Conservation (phyloP, 2,888 invertebrate species). For the Shargacucullia verbasci region DNA sequence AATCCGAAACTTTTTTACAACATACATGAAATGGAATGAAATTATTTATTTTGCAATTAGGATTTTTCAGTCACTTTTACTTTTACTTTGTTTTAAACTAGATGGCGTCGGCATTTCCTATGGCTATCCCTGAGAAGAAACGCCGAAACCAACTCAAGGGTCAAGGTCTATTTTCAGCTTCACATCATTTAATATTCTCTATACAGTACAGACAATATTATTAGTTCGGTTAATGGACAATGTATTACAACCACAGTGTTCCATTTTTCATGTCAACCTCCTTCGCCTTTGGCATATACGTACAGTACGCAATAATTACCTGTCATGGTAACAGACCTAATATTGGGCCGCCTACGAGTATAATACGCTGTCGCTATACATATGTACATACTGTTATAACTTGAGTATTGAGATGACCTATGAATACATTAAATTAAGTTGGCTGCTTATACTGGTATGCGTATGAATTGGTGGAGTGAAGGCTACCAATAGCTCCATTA, state of each 20-base stretch:
- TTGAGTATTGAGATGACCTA: constrained; percentile 49
- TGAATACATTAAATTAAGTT: constrained; percentile 58
- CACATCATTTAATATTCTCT: too few relatives aligned
- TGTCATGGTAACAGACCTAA: constrained; percentile 17
- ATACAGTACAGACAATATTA: too few relatives aligned
- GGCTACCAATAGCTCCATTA: background rate
- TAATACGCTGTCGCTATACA: constrained; percentile 5
- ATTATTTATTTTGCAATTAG: too few relatives aligned
- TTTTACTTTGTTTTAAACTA: too few relatives aligned
- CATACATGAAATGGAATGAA: too few relatives aligned
- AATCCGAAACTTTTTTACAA: too few relatives aligned
- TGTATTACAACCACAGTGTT: background rate
- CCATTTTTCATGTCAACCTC: too few relatives aligned
- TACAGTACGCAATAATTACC: constrained; percentile 23
- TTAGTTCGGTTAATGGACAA: background rate
- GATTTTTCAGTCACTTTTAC: too few relatives aligned
- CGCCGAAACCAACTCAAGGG: too few relatives aligned
- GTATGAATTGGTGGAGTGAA: constrained; percentile 3
- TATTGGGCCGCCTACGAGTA: constrained; percentile 25
- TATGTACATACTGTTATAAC: constrained; percentile 29
- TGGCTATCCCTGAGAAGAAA: too few relatives aligned
- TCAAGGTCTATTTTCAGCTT: too few relatives aligned
- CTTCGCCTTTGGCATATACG: background rate
- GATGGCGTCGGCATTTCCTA: too few relatives aligned
- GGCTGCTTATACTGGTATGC: constrained; percentile 32